phyloP scores from a whole-genome alignment of 2,797 vertebrate genomes.

The Meriones psammophilus region DNA sequence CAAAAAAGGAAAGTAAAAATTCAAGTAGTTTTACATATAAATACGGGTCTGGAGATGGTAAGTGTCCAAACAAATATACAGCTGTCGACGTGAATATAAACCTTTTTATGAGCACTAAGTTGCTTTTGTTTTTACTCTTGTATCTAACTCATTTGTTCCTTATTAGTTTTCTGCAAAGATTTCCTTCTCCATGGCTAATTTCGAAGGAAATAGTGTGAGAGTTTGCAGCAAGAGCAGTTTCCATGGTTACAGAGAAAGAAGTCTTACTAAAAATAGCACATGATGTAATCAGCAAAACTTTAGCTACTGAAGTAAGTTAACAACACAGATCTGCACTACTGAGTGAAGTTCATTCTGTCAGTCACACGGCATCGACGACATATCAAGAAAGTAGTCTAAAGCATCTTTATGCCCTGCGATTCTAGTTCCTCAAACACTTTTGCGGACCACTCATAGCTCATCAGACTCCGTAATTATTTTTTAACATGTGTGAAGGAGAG shows the following conservation, averaged over 20 bases:
- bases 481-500: slow-evolving; percentile 50
- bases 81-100: not conserved
- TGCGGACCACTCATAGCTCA: slow-evolving; percentile 68
- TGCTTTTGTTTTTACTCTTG: slow-evolving; percentile 36
- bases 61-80: slow-evolving; percentile 13
- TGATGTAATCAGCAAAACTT: slow-evolving; percentile 88
- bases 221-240: slow-evolving; percentile 90
- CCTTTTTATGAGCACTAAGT: slow-evolving; percentile 65
- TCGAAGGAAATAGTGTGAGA: slow-evolving; percentile 85
- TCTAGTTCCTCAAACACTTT: slow-evolving; percentile 67
- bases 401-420: slow-evolving; percentile 82
- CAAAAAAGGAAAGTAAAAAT: slow-evolving; percentile 62
- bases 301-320: slow-evolving; percentile 81
- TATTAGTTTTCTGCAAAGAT: slow-evolving; percentile 84
- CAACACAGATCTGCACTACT: slow-evolving; percentile 82
- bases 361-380: slow-evolving; percentile 82
- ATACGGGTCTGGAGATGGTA: slow-evolving; percentile 5
- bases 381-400: slow-evolving; percentile 84
- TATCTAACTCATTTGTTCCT: slow-evolving; percentile 82
- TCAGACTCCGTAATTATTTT: slow-evolving; percentile 64
- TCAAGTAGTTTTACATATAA: slow-evolving; percentile 61
- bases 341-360: slow-evolving; percentile 83
- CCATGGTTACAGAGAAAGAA: slow-evolving; percentile 89
- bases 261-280: slow-evolving; percentile 89
- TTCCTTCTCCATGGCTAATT: slow-evolving; percentile 84